Percentiles rank a stretch among this genome's conserved stretches.
phyloP scores from a whole-genome alignment of 2,113 vertebrate genomes.

The Montifringilla adamsi region DNA sequence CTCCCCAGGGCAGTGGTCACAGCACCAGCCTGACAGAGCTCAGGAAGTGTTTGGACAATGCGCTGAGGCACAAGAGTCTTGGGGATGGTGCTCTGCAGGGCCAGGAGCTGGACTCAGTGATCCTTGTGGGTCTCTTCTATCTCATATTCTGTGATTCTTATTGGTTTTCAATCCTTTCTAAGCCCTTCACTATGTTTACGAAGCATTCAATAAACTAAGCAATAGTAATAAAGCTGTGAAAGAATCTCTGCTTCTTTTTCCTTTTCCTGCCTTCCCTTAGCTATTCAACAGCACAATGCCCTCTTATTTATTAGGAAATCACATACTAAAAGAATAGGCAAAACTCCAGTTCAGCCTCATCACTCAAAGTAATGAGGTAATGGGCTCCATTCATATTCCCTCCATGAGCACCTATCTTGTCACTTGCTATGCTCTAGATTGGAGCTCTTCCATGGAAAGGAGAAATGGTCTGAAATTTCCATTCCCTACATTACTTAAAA shows the following conservation, averaged over 20 bases:
- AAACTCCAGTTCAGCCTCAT: background rate
- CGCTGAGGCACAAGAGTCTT: background rate
- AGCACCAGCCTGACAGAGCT: background rate
- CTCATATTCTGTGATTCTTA: background rate
- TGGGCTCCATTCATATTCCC: background rate
- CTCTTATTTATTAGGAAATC: background rate
- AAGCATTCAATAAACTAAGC: background rate
- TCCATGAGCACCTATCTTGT: background rate
- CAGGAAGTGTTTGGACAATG: rapidly evolving
- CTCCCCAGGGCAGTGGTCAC: background rate
- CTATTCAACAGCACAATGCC: background rate
- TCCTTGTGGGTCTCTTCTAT: background rate
- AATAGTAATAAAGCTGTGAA: background rate
- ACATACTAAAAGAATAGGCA: background rate
- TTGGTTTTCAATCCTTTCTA: background rate
- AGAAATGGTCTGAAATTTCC: background rate
- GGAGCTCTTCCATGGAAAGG: background rate
- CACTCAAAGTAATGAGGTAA: background rate
- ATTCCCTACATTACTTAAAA: background rate
- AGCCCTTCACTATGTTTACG: background rate
- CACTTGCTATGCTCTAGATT: background rate
- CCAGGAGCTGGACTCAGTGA: background rate
- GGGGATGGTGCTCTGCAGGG: no score
- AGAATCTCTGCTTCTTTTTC: background rate
- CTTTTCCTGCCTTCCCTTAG: background rate